Base-by-base conservation (phyloP, 2,888 invertebrate species). In the Linhomoeus sp. region DNA sequence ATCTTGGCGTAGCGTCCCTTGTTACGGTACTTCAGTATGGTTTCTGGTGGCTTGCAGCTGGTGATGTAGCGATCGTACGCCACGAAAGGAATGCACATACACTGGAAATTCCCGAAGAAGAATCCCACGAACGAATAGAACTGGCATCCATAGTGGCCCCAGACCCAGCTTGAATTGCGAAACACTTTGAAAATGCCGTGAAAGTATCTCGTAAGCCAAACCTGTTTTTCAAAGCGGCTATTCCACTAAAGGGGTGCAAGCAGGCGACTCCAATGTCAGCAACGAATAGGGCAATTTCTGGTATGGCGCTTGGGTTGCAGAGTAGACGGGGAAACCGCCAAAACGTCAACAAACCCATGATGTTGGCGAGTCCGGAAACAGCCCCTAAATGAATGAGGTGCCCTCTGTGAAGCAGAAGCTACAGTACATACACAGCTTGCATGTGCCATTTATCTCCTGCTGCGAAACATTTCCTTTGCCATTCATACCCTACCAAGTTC, bases 81-180 rank as follows among this genome's bases (percentile, higher is more conserved):
- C 3, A 62, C 50, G 20, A 56, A 50, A 15, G 56, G 49, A 12
- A 60, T 52, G 33, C 56, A 53, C 1, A 55, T 52, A 15, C 59
- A 53, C 20, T 60, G 58, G 3, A 55, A 59, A 35, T 61, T 56
- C 1, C 63, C 64, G n/a, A 56, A 57, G 2, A 59, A 52, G 52
- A 61, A 61, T 5, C 62, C 61, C 42, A 57, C 56, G 41, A 60
- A 51, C 2, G 60, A 58, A 46, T 64, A 64, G 19, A 58, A 38
- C 43, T 60, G 58, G 45, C 64, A 64, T 14, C 59, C 57, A 1
- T 48, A 39, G 14, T 54, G 49, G 12, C 63, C 64, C 46, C 58
- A 63, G 47, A 64, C 46, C 64, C 64, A 64, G 25, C 63, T 63
- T 49, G 3, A 56, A 54, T 17, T 9, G 14, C 23, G 20, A 22